Conservation (phyloP, 2,113 vertebrate species). For the Bos javanicus region DNA sequence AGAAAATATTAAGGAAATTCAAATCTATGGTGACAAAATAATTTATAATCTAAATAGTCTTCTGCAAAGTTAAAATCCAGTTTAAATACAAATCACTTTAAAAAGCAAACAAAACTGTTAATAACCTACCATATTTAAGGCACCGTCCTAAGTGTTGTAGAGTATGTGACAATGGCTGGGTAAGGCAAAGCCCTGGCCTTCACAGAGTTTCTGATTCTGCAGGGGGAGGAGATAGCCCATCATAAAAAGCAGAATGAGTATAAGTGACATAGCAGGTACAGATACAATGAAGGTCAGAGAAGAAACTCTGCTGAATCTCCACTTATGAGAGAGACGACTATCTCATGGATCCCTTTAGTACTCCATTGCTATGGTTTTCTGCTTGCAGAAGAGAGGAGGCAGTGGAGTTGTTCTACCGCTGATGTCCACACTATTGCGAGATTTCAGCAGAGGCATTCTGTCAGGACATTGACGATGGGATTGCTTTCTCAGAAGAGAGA, state of each 20-base stretch:
- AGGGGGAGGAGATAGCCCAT: background rate
- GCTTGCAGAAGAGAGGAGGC: background rate
- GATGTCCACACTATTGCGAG: accelerated
- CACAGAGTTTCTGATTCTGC: background rate
- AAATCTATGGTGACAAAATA: background rate
- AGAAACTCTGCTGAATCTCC: background rate
- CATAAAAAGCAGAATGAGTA: background rate
- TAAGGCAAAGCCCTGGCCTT: background rate
- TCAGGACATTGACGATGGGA: background rate
- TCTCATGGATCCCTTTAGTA: background rate
- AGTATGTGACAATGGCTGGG: background rate
- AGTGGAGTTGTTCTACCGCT: background rate
- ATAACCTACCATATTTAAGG: background rate
- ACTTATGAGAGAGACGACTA: background rate
- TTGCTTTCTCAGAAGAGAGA: background rate
- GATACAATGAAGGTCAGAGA: background rate
- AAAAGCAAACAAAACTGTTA: background rate
- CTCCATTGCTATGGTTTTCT: background rate
- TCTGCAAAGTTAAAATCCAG: background rate
- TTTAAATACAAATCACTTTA: constrained; percentile 6
- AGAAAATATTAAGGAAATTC: background rate
- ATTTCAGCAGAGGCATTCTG: background rate
- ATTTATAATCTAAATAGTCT: background rate
- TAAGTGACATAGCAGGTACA: background rate
- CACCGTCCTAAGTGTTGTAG: background rate